phyloP scores from a whole-genome alignment of 2,113 vertebrate species.

The Nibea albiflora region DNA sequence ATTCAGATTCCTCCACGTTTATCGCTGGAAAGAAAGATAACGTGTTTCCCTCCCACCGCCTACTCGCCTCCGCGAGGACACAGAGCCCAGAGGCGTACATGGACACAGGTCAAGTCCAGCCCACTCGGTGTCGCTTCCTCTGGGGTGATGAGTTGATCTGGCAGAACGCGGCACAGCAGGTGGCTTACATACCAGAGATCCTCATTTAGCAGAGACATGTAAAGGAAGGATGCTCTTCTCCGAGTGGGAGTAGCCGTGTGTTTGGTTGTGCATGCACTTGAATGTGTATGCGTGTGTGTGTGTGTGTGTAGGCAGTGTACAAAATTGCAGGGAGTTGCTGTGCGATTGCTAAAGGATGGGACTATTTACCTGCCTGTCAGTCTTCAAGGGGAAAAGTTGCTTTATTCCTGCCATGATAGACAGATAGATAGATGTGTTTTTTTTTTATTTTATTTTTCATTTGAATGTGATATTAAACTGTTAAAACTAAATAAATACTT shows the following conservation, averaged over 20 bases:
- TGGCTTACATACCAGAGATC: conserved; percentile 65
- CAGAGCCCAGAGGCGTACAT: conserved; percentile 62
- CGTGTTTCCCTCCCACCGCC: conserved; percentile 56
- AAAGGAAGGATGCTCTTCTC: conserved; percentile 36
- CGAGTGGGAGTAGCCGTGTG: conserved; percentile 8
- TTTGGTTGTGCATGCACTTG: conserved; percentile 8
- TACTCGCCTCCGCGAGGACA: conserved; percentile 44
- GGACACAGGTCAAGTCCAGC: conserved; percentile 71
- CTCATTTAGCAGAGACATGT: conserved; percentile 67
- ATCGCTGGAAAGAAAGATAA: conserved; percentile 36
- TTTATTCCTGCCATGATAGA: background rate
- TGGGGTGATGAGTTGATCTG: conserved; percentile 71
- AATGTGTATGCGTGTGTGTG: conserved; percentile 7
- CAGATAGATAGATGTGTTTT: background rate
- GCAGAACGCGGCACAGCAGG: conserved; percentile 64
- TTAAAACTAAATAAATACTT: background rate
- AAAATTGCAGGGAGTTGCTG: conserved; percentile 17
- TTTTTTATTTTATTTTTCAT: background rate
- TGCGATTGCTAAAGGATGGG: background rate
- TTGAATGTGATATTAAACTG: background rate
- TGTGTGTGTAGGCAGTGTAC: conserved; percentile 29
- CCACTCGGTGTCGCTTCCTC: conserved; percentile 64
- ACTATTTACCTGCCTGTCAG: conserved; percentile 31
- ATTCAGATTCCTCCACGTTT: conserved; percentile 20
- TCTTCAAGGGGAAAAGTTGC: conserved; percentile 1